These are phyloP conservation scores for Drosophila nikananu DNA, from an alignment of 1,140 invertebrate species.

Conservation along the genomic window DNA sequence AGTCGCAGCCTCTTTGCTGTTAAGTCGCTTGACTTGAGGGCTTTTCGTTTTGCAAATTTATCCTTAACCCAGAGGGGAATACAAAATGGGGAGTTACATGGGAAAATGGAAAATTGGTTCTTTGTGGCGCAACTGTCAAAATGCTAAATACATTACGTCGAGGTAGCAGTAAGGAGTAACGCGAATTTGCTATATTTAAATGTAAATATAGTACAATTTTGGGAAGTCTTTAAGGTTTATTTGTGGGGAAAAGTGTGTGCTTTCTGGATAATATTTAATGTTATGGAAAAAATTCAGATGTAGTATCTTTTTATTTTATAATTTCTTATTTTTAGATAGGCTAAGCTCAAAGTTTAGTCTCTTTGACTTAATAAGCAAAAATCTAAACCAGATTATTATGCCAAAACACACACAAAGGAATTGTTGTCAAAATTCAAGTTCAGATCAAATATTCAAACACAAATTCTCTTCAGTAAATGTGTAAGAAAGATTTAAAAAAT, in stretches of 20 bases:
- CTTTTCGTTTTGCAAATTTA: slow-evolving; percentile 16
- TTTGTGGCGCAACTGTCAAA: background rate
- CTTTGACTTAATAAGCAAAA: no score
- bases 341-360: no score
- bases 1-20: background rate
- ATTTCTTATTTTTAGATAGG: no score
- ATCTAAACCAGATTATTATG: no score
- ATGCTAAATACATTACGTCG: background rate
- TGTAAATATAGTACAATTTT: background rate
- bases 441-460: no score
- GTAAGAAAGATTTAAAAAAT: no score
- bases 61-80: background rate
- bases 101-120: background rate
- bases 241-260: background rate
- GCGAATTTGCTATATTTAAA: background rate
- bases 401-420: no score
- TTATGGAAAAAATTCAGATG: background rate
- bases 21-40: slow-evolving; percentile 9
- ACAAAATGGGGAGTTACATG: background rate
- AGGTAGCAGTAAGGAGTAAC: no score
- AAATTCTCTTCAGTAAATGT: no score
- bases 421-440: no score
- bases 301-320: no score
- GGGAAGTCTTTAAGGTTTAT: background rate
- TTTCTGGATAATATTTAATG: background rate